Percentiles rank a stretch among this genome's conserved stretches.
Evolutionary conservation across 2,888 invertebrate species (phyloP).

Genomic region (Scaptomyza parva): DNA sequence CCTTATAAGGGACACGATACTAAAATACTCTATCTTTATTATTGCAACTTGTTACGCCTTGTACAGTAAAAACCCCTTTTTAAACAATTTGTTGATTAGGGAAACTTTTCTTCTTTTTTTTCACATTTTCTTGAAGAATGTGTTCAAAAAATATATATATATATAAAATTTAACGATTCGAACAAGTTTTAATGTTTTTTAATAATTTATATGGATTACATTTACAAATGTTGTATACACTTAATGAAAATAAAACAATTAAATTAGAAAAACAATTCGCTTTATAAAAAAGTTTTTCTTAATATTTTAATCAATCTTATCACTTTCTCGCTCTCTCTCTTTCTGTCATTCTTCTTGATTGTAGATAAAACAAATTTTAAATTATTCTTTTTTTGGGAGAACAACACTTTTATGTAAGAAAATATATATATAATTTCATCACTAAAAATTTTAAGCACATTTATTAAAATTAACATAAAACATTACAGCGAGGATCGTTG

Average conservation of each 20-base stretch:
- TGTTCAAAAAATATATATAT: neutral
- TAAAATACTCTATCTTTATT: neutral
- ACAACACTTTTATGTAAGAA: neutral
- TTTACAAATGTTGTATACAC: no score
- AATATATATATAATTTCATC: neutral
- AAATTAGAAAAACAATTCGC: no score
- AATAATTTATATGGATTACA: no score
- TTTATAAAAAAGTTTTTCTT: neutral
- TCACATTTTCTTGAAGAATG: neutral
- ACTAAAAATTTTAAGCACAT: neutral
- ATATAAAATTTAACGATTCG: no score
- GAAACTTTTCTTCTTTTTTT: neutral
- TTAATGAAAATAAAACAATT: no score
- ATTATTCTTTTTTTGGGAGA: neutral
- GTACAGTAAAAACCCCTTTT: no score
- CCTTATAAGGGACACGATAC: neutral
- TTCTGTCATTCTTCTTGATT: neutral
- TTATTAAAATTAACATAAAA: neutral
- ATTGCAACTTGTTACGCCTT: neutral
- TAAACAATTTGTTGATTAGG: neutral
- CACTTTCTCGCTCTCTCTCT: no score
- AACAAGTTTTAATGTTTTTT: no score
- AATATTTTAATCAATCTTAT: neutral
- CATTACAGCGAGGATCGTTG: neutral
- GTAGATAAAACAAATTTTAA: neutral